These are phyloP conservation scores for Ctenomys sociabilis DNA, from an alignment of 2,113 vertebrate species.

Conservation along the genomic window DNA sequence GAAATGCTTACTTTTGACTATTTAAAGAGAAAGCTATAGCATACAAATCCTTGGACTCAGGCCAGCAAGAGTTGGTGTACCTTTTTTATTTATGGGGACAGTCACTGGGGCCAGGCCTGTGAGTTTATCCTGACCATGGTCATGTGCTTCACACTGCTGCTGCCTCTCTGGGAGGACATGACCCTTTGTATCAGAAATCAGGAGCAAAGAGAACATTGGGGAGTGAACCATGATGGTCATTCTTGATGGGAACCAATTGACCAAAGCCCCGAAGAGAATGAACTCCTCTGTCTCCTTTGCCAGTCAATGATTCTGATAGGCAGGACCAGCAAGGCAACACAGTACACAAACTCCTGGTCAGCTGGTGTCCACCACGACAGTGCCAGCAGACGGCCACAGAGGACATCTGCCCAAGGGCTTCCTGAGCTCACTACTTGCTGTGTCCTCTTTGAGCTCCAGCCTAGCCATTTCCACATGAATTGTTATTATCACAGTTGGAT, in stretches of 20 bases:
- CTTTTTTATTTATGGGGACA: neutral
- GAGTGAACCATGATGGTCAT: too few relatives aligned
- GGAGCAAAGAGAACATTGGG: neutral
- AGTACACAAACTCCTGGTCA: neutral
- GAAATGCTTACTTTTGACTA: neutral
- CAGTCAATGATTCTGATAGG: neutral
- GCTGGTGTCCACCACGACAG: neutral
- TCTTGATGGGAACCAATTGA: neutral
- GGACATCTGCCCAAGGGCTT: neutral
- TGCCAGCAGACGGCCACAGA: neutral
- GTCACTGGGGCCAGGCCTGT: neutral
- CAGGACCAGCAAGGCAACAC: neutral
- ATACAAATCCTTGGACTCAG: neutral
- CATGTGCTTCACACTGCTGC: neutral
- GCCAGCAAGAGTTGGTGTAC: neutral
- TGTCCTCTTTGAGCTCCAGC: neutral
- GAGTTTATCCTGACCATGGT: neutral
- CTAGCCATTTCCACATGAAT: neutral
- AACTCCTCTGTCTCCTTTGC: neutral
- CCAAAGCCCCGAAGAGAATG: neutral
- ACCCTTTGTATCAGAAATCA: neutral
- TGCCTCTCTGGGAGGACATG: neutral
- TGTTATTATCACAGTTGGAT: neutral
- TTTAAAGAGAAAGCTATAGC: constrained; percentile 4
- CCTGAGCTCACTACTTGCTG: neutral